Evolutionary conservation across 2,888 invertebrate genomes (phyloP).

Genomic region (Lochmaea crataegi): DNA sequence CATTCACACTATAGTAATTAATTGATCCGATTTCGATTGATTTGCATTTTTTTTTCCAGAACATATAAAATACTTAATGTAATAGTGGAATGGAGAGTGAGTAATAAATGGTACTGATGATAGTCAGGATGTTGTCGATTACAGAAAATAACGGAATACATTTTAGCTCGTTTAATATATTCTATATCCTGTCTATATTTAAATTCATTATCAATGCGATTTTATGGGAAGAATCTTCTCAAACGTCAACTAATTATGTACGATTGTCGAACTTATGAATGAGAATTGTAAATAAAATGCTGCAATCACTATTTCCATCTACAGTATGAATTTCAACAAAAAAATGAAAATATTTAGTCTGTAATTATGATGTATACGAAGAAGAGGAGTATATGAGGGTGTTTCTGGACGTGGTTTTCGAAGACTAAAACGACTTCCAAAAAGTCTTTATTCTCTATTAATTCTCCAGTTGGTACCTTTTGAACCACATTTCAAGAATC

Average conservation of each 20-base stretch:
- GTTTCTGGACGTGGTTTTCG: too few relatives aligned
- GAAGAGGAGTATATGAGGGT: too few relatives aligned
- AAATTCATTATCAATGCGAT: slow-evolving; percentile 5
- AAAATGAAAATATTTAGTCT: too few relatives aligned
- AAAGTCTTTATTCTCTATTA: too few relatives aligned
- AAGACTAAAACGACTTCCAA: too few relatives aligned
- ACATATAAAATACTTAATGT: neutral
- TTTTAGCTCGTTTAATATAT: slow-evolving; percentile 46
- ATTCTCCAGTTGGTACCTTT: too few relatives aligned
- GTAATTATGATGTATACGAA: too few relatives aligned
- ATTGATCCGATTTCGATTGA: neutral
- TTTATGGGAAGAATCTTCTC: neutral
- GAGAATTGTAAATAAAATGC: neutral
- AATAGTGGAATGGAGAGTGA: slow-evolving; percentile 12
- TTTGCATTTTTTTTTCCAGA: neutral
- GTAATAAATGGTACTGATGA: slow-evolving; percentile 13
- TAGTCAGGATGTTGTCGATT: slow-evolving; percentile 46
- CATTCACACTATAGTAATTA: neutral
- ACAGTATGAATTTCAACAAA: too few relatives aligned
- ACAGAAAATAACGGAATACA: slow-evolving; percentile 43
- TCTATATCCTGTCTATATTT: slow-evolving; percentile 40
- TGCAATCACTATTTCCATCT: too few relatives aligned
- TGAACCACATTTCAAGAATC: too few relatives aligned
- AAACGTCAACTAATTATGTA: neutral
- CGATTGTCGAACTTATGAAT: neutral